Evolutionary conservation across 1,140 invertebrate genomes (phyloP).

Genomic region (Panonychus citri): DNA sequence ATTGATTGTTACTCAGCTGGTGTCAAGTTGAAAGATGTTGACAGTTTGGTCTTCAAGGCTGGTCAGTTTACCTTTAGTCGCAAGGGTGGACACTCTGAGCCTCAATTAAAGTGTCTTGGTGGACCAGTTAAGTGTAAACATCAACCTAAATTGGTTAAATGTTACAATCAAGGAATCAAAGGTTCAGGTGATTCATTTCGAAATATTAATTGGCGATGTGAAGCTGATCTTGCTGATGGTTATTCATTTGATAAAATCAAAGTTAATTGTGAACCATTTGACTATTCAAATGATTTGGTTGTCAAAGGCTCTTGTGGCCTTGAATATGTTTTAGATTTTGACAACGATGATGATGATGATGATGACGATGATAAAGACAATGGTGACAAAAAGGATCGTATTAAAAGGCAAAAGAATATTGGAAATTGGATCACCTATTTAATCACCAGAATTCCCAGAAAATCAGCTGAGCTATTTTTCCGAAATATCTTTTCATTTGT

Average conservation of each 20-base stretch:
- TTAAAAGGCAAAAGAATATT: too few species aligned
- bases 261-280: slow-evolving; percentile 25
- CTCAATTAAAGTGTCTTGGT: slow-evolving; percentile 32
- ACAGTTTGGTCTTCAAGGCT: slow-evolving; percentile 26
- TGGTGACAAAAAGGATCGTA: too few species aligned
- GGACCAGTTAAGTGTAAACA: slow-evolving; percentile 23
- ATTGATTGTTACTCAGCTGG: background rate
- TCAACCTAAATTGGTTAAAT: slow-evolving; percentile 28
- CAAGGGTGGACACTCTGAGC: slow-evolving; percentile 26
- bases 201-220: slow-evolving; percentile 36
- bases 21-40: slow-evolving; percentile 18
- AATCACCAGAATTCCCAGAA: too few species aligned
- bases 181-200: slow-evolving; percentile 17
- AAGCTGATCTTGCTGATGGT: slow-evolving; percentile 30
- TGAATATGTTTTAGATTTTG: slow-evolving; percentile 1
- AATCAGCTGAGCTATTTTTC: too few species aligned
- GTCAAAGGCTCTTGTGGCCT: slow-evolving; percentile 30
- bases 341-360: background rate
- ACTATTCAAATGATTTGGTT: slow-evolving; percentile 31
- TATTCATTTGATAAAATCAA: slow-evolving; percentile 31
- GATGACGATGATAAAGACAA: background rate
- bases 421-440: too few species aligned
- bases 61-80: slow-evolving; percentile 26
- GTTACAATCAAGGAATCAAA: slow-evolving; percentile 32
- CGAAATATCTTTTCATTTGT: too few species aligned